A percentile compares a stretch with the other conserved stretches of the same genome.
Conservation (phyloP, 2,113 vertebrate species). For the Xyliphius kryptos region DNA sequence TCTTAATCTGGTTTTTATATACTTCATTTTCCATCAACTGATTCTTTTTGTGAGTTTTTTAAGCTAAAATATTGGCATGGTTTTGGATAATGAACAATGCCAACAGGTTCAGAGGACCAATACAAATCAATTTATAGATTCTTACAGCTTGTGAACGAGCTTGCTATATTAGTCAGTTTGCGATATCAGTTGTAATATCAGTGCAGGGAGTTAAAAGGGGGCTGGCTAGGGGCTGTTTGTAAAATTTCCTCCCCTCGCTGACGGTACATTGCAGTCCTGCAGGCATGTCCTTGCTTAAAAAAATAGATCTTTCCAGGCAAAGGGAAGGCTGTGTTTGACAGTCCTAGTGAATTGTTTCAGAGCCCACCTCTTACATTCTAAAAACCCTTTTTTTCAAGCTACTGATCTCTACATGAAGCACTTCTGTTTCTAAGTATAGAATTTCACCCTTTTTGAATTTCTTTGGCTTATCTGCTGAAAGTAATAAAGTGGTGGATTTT, state of each 20-base stretch:
- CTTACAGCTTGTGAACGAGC: neutral
- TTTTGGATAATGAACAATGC: neutral
- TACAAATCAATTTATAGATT: neutral
- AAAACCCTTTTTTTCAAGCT: neutral
- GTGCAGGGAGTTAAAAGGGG: slow-evolving; percentile 6
- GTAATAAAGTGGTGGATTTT: slow-evolving; percentile 25
- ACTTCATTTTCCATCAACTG: no score
- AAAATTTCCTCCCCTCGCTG: slow-evolving; percentile 13
- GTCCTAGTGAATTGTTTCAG: slow-evolving; percentile 11
- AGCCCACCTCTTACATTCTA: slow-evolving; percentile 1
- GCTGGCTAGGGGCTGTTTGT: slow-evolving; percentile 14
- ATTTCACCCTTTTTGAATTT: slow-evolving; percentile 4
- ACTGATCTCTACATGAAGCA: neutral
- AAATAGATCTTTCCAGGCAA: slow-evolving; percentile 23
- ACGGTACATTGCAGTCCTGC: slow-evolving; percentile 7
- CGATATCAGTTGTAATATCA: neutral
- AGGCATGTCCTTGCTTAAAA: slow-evolving; percentile 28
- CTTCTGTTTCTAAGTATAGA: neutral
- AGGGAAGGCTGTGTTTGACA: slow-evolving; percentile 7
- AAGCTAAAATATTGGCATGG: neutral
- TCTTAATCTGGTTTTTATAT: neutral
- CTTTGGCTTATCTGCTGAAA: slow-evolving; percentile 6
- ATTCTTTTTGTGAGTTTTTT: neutral
- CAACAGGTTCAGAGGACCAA: neutral
- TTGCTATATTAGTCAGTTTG: slow-evolving; percentile 3